A percentile compares a stretch with the other conserved stretches of the same genome.
Conservation (phyloP, 2,113 vertebrate genomes). For the Sylvicapra grimmia region DNA sequence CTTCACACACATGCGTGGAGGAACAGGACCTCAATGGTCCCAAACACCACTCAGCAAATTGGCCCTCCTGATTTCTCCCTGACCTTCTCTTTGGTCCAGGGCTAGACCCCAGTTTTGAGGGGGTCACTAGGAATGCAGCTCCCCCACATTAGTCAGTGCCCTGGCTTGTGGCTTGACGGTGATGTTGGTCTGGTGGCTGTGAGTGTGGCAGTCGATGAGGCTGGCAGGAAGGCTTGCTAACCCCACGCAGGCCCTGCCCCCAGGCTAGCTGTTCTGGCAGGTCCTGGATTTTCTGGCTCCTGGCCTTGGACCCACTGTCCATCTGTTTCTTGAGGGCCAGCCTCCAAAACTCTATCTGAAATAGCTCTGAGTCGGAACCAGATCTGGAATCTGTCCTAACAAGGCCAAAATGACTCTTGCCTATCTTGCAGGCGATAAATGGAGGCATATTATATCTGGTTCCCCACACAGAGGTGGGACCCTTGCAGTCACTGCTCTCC, state of each 20-base stretch:
- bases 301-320: not conserved
- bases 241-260: not conserved
- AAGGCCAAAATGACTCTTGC: not conserved
- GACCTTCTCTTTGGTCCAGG: not conserved
- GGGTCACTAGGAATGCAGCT: not conserved
- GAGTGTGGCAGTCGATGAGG: not conserved
- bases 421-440: not conserved
- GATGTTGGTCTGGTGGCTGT: not conserved
- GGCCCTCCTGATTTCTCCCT: not conserved
- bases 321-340: not conserved
- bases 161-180: not conserved
- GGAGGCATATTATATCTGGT: not conserved
- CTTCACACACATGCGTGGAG: not conserved
- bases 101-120: not conserved
- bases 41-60: not conserved
- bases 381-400: not conserved
- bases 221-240: not conserved
- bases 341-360: not conserved
- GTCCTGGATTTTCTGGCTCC: not conserved
- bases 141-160: fast-evolving
- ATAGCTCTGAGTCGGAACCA: not conserved
- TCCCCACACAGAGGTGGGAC: not conserved
- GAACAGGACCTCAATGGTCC: not conserved
- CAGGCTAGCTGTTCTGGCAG: too few species aligned
- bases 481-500: not conserved